Evolutionary conservation across 2,113 vertebrate genomes (phyloP).

Genomic region (Hyaena hyaena): DNA sequence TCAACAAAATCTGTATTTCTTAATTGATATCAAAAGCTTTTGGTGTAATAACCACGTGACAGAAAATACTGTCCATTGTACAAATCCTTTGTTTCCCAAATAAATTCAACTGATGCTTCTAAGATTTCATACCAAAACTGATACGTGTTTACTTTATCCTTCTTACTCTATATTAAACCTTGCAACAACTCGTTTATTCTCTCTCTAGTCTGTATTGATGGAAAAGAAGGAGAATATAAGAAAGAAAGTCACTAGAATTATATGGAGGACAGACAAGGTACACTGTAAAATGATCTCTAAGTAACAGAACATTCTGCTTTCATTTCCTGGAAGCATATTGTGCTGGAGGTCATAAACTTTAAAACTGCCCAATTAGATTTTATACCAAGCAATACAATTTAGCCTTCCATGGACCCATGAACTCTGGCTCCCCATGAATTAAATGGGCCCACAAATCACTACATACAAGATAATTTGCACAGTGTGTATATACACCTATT

Average conservation of each 20-base stretch:
- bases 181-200: neutral
- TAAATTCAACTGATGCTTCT: neutral
- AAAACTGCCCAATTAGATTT: conserved; percentile 76
- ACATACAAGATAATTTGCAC: conserved; percentile 13
- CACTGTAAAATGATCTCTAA: conserved; percentile 19
- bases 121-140: conserved; percentile 30
- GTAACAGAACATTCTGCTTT: conserved; percentile 42
- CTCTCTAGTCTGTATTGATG: neutral
- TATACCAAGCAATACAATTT: conserved; percentile 55
- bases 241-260: neutral
- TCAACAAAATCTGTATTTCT: conserved; percentile 26
- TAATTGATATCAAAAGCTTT: conserved; percentile 5
- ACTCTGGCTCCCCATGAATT: conserved; percentile 55
- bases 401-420: conserved; percentile 27
- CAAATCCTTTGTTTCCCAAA: conserved; percentile 37
- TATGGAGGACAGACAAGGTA: neutral
- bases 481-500: conserved; percentile 19
- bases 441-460: conserved; percentile 51
- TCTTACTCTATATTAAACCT: neutral
- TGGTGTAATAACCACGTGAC: neutral
- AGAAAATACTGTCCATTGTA: neutral
- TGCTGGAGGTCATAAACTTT: conserved; percentile 52
- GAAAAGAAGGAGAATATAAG: neutral
- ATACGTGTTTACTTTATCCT: neutral
- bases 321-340: conserved; percentile 55